Base-by-base conservation (phyloP, 2,113 vertebrate species). In the Semicossyphus pulcher region DNA sequence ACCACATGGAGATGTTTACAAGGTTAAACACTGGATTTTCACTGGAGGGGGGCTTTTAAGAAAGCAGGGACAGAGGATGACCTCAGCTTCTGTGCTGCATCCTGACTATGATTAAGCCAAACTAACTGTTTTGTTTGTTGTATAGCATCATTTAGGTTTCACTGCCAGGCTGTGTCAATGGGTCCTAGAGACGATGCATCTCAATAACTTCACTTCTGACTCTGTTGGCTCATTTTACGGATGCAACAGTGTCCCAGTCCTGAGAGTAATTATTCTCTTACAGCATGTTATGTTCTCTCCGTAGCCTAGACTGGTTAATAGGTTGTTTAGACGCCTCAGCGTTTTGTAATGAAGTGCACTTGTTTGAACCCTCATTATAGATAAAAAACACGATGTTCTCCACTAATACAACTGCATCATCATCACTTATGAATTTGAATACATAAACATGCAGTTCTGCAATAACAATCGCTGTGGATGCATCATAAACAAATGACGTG, bases 161-260 rank as follows among this genome's bases (percentile, higher is more conserved):
- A 12, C 5, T 42, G 10, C 8, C 37, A 42, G 15, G n/a, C 36
- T 12, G 16, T 28, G 37, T 59, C 23, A 28, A 2, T 41, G 36
- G 10, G 16, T 18, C 16, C 23, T 20, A 26, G 11, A 45, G 25
- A 66, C 16, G n/a, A n/a, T 29, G 26, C 31, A 5, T 4, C 31
- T 32, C 31, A 32, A 32, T 32, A 4, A 32, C 31, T 32, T 8
- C 4, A 32, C 8, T 4, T 32, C 8, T 32, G n/a, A n/a, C n/a
- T n/a, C n/a, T 56, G 10, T 34, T 47, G 42, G 7, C 39, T 29
- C 12, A 48, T 49, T 32, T 45, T 34, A 12, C 39, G 44, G n/a
- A 36, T 44, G 64, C 26, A 21, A 10, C 63, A 53, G 25, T 54
- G 10, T 59, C 54, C 36, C 14, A 44, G 26, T 44, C 28, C 64